phyloP scores from a whole-genome alignment of 2,797 vertebrate genomes.

The Helicolenus hilgendorfi region DNA sequence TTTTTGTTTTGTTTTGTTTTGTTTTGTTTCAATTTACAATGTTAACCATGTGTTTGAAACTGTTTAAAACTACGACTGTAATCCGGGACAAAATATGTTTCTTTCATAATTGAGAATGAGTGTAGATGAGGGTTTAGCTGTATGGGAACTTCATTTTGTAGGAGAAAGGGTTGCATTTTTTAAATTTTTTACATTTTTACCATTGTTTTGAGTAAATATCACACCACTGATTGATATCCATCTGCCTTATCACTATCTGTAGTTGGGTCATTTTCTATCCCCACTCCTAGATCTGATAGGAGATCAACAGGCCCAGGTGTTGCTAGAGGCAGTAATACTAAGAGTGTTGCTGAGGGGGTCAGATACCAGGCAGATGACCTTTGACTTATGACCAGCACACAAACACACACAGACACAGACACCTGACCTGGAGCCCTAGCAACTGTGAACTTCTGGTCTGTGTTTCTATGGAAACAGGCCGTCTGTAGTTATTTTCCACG shows the following conservation, averaged over 20 bases:
- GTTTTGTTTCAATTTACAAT: too few species aligned
- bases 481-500: slow-evolving; percentile 36
- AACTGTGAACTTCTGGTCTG: slow-evolving; percentile 60
- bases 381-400: slow-evolving; percentile 58
- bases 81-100: too few species aligned
- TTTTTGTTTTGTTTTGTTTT: too few species aligned
- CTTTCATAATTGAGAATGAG: too few species aligned
- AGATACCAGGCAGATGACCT: slow-evolving; percentile 72
- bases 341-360: slow-evolving; percentile 36
- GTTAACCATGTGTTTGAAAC: too few species aligned
- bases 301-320: slow-evolving; percentile 52
- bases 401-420: slow-evolving; percentile 40
- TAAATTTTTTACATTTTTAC: not conserved
- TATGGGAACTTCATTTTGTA: too few species aligned
- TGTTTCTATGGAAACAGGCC: slow-evolving; percentile 52
- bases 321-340: slow-evolving; percentile 42
- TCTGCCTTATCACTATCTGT: not conserved
- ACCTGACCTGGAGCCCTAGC: slow-evolving; percentile 49
- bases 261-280: not conserved
- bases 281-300: slow-evolving; percentile 13
- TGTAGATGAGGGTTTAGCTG: too few species aligned
- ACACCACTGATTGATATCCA: not conserved
- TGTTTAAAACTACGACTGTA: too few species aligned
- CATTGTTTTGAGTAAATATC: not conserved
- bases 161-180: not conserved